A percentile compares a stretch with the other conserved stretches of the same genome.
phyloP scores from a whole-genome alignment of 2,888 invertebrate species.

The Steinernema hermaphroditum region DNA sequence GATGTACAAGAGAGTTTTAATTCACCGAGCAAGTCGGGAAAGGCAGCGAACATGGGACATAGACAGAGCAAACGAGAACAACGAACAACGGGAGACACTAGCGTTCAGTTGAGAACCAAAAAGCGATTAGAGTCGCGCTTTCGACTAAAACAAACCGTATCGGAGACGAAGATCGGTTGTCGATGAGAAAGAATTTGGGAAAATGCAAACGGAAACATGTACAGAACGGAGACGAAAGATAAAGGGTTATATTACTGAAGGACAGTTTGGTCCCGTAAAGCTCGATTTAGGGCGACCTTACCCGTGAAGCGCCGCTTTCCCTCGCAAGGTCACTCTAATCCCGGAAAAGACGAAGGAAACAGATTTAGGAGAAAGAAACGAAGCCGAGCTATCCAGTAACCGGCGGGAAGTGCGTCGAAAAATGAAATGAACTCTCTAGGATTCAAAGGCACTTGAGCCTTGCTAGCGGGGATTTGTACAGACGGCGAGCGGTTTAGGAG shows the following conservation, averaged over 20 bases:
- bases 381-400: slow-evolving; percentile 28
- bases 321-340: slow-evolving; percentile 30
- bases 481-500: slow-evolving; percentile 25
- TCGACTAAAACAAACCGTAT: slow-evolving; percentile 29
- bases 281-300: slow-evolving; percentile 31
- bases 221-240: not conserved
- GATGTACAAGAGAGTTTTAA: slow-evolving; percentile 26
- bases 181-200: slow-evolving; percentile 28
- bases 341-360: slow-evolving; percentile 14
- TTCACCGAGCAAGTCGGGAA: slow-evolving; percentile 23
- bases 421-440: slow-evolving; percentile 7
- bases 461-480: slow-evolving; percentile 30
- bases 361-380: not conserved
- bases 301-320: slow-evolving; percentile 25
- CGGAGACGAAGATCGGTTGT: slow-evolving; percentile 23
- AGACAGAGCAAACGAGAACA: slow-evolving; percentile 26
- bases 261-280: slow-evolving; percentile 30
- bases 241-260: slow-evolving; percentile 2
- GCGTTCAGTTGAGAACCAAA: slow-evolving; percentile 16
- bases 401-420: slow-evolving; percentile 18
- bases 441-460: not conserved
- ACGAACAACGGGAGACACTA: slow-evolving; percentile 17
- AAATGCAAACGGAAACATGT: slow-evolving; percentile 7
- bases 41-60: slow-evolving; percentile 22
- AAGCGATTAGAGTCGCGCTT: slow-evolving; percentile 20